Evolutionary conservation across 2,888 invertebrate species (phyloP), one percentile per base, ranked within the genome.

Genomic region (Apotomis capreana): DNA sequence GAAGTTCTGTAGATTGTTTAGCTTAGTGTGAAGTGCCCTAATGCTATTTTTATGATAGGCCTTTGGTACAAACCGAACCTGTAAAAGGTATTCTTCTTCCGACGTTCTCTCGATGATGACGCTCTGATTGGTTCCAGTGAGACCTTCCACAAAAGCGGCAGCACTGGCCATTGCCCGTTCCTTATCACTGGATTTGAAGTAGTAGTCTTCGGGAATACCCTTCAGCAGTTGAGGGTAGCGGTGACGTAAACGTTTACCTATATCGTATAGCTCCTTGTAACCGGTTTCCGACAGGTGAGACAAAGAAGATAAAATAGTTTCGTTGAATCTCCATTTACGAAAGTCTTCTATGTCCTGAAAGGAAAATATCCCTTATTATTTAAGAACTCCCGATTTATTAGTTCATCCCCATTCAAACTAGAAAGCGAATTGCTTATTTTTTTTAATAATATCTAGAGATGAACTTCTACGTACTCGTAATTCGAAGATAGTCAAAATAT

Each of bases 321-420:
- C 85, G 77, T 95, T 92, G 91, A 95, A 95, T 60, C 89, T 88
- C 95, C 95, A 95, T 74, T 91, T 88, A 79, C 91, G 91, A 26
- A 96, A 83, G 64, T 94, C 89, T 57, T 94, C 90, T 67, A 95
- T 86, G 84, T 96, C 96, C 69, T 92, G 51, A 12, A 0, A 37
- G 6, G 57, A 57, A 49, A 67, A 60, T 10, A 15, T 15, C 15
- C 15, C 15, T 15, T 15, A 15, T 15, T 15, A 15, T 15, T 15
- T 15, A 15, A 15, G 15, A 15, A 15, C 15, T 15, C 15, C 15
- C 15, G 15, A 15, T 15, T 15, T 15, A 15, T 15, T 15, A 15
- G 15, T 15, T 15, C 15, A 15, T 15, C 15, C 15, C 15, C 15
- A 15, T 15, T 15, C 15, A 15, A 15, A 15, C 15, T 15, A 15